phyloP scores from a whole-genome alignment of 2,113 vertebrate species.

The Hystrix cristata region DNA sequence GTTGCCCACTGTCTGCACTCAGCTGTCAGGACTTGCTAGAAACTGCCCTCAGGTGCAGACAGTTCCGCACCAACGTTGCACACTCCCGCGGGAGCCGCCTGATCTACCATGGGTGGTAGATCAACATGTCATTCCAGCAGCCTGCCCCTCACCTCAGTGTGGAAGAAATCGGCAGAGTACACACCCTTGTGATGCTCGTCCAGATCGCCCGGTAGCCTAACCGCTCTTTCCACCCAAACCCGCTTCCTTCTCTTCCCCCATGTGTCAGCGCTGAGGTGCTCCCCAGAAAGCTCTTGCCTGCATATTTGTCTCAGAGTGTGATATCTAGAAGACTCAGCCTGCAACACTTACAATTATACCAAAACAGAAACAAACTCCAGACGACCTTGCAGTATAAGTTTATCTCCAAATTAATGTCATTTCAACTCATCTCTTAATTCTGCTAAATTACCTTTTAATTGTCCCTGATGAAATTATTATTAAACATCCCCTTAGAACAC shows the following conservation, averaged over 20 bases:
- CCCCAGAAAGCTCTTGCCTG: not conserved
- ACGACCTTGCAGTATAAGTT: not conserved
- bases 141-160: not conserved
- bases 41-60: not conserved
- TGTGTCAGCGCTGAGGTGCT: not conserved
- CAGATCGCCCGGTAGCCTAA: not conserved
- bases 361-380: not conserved
- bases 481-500: slow-evolving; percentile 11
- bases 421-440: slow-evolving; percentile 36
- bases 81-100: not conserved
- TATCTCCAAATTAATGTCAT: slow-evolving; percentile 4
- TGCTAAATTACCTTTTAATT: slow-evolving; percentile 54
- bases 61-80: not conserved
- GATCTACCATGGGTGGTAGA: not conserved
- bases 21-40: not conserved
- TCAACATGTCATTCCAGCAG: not conserved
- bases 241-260: not conserved
- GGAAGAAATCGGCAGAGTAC: not conserved
- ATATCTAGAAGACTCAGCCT: not conserved
- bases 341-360: not conserved
- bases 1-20: not conserved
- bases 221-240: not conserved
- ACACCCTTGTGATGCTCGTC: not conserved
- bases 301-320: slow-evolving; percentile 10
- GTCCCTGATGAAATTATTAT: slow-evolving; percentile 26